phyloP scores from a whole-genome alignment of 2,888 invertebrate genomes.

The Polylopha cassiicola region DNA sequence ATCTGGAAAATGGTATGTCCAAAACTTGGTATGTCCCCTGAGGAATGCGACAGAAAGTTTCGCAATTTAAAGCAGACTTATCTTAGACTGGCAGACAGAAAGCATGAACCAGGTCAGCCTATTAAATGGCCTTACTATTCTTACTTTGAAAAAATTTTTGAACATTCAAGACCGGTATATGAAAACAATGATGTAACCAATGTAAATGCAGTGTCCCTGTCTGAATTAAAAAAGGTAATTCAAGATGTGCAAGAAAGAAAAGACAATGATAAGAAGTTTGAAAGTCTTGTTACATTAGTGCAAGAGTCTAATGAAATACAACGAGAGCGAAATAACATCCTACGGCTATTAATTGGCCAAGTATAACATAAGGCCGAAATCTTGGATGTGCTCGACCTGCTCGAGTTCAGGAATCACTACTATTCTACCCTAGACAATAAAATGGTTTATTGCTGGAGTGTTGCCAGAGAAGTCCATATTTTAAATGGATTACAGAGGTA shows the following conservation, averaged over 20 bases:
- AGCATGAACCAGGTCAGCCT: constrained; percentile 46
- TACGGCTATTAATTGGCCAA: constrained; percentile 52
- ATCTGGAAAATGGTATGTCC: constrained; percentile 54
- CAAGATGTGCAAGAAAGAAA: constrained; percentile 38
- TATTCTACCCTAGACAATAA: no score
- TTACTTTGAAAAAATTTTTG: constrained; percentile 62
- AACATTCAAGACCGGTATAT: constrained; percentile 28
- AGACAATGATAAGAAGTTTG: constrained; percentile 51
- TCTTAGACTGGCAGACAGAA: constrained; percentile 51
- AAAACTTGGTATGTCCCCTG: constrained; percentile 50
- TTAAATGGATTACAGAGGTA: no score
- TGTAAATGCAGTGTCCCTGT: constrained; percentile 38
- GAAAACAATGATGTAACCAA: constrained; percentile 27
- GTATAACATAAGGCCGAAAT: constrained; percentile 25
- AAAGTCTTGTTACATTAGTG: constrained; percentile 47
- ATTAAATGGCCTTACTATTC: constrained; percentile 61
- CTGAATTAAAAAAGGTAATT: constrained; percentile 44
- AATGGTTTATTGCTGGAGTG: no score
- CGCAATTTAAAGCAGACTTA: constrained; percentile 68
- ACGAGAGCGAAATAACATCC: constrained; percentile 59
- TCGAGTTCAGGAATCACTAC: no score
- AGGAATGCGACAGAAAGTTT: constrained; percentile 65
- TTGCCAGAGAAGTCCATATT: no score
- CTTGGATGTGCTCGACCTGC: no score
- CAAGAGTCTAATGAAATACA: constrained; percentile 64